Evolutionary conservation across 2,113 vertebrate genomes (phyloP), one percentile per base, ranked within the genome.

Genomic region (Pelobates fuscus): DNA sequence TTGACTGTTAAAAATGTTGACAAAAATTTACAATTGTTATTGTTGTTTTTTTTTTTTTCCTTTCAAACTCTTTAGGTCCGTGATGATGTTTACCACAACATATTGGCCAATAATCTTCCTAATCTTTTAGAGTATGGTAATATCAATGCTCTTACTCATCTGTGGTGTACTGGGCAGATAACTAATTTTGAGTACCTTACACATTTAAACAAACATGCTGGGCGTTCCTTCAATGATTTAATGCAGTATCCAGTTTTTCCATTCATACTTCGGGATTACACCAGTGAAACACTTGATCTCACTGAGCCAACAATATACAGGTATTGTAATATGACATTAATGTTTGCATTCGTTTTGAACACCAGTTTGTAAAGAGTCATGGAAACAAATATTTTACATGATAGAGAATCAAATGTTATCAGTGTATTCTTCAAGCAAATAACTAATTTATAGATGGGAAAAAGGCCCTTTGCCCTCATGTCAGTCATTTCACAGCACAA

Each of bases 161-260:
- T 99, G 24, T 99, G 97, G 97, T 94, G 94, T 77, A 94, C 96
- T 24, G 95, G 95, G 30, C 97, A 99, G 82, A 98, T 99, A 82
- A 95, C 96, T 27, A 99, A 98, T 85, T 99, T 99, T 70, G 97
- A 99, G 79, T 99, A 99, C 81, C 90, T 99, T 82, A 99, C 97
- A 2, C 97, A 99, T 78, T 89, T 99, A 79, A 99, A 99, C 89
- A 99, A 99, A 84, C 97, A 99, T 20, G 94, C 97, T 0, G 97
- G 97, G 1, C 96, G 97, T 78, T 98, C 96, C 80, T 99, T 99
- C 86, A 99, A 97, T 67, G 97, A 99, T 80, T 93, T 99, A 79
- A 99, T 99, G 97, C 97, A 99, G 81, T 99, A 99, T 81, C 97
- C 97, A 0, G 96, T 99, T 79, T 98, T 99, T 89, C 97, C 97